Evolutionary conservation across 2,888 invertebrate species (phyloP).

Genomic region (Malthinus seriepunctatus): DNA sequence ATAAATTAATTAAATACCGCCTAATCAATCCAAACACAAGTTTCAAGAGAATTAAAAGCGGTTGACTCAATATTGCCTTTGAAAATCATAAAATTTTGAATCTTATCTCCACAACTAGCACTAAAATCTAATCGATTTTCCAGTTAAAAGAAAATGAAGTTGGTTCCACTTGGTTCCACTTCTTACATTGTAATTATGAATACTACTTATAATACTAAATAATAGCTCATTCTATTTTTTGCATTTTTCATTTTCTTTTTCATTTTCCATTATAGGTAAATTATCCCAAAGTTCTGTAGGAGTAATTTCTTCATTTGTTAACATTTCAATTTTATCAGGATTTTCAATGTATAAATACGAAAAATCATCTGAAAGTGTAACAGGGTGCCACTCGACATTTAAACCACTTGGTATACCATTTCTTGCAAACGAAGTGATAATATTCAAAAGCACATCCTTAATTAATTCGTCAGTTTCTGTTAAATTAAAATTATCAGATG

Average conservation of each 20-base stretch:
- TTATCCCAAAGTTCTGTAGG: conserved; percentile 5
- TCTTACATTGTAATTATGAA: too few relatives aligned
- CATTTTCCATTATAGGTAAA: background rate
- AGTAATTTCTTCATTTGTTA: background rate
- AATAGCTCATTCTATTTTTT: too few relatives aligned
- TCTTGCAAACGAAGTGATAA: conserved; percentile 5
- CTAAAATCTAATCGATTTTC: too few relatives aligned
- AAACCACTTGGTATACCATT: background rate
- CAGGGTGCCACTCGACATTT: background rate
- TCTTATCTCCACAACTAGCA: too few relatives aligned
- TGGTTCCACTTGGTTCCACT: too few relatives aligned
- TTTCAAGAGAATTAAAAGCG: too few relatives aligned
- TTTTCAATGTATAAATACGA: background rate
- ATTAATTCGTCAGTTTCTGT: conserved; percentile 6
- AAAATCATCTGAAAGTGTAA: background rate
- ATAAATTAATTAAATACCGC: too few relatives aligned
- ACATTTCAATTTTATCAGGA: background rate
- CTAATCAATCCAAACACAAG: too few relatives aligned
- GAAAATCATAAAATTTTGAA: too few relatives aligned
- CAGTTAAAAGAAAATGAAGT: too few relatives aligned
- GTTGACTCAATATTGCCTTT: too few relatives aligned
- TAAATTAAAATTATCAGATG: background rate
- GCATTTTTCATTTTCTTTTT: conserved; percentile 31
- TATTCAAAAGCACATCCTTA: conserved; percentile 6
- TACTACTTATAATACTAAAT: too few relatives aligned